A percentile compares a stretch with the other conserved stretches of the same genome.
Conservation (phyloP, 2,113 vertebrate species). For the Nettapus auritus region DNA sequence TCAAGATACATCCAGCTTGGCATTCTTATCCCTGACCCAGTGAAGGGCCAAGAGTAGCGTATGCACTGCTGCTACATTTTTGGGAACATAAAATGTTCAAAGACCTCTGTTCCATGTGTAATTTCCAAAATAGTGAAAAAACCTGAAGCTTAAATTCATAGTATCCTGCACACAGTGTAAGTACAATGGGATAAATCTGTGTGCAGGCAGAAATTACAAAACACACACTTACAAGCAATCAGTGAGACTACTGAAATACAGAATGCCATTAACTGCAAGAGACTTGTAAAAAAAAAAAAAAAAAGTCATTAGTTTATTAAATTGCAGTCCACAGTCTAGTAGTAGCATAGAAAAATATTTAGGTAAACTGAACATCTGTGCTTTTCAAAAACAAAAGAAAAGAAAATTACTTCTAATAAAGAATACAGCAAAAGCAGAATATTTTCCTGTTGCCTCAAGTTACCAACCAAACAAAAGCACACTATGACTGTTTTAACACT, state of each 20-base stretch:
- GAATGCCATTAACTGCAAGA: background rate
- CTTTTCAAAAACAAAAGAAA: background rate
- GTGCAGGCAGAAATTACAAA: background rate
- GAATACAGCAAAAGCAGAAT: background rate
- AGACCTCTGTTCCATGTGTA: accelerated
- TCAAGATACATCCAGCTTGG: background rate
- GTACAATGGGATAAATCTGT: background rate
- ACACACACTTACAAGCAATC: background rate
- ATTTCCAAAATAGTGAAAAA: background rate
- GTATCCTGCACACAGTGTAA: background rate
- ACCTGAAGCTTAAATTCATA: background rate
- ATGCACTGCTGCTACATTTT: no score
- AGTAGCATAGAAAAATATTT: background rate
- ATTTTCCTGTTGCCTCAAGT: background rate
- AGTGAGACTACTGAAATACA: background rate
- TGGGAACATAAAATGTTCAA: background rate
- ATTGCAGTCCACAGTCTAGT: background rate
- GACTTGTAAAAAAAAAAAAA: background rate
- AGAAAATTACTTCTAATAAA: background rate
- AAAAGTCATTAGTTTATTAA: background rate
- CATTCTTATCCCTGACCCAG: accelerated
- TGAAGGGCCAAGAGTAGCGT: background rate
- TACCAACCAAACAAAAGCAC: background rate
- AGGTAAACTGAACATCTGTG: background rate
- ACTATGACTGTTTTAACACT: background rate